Evolutionary conservation across 1,140 invertebrate species (phyloP).

Genomic region (Oryctes rhinoceros): DNA sequence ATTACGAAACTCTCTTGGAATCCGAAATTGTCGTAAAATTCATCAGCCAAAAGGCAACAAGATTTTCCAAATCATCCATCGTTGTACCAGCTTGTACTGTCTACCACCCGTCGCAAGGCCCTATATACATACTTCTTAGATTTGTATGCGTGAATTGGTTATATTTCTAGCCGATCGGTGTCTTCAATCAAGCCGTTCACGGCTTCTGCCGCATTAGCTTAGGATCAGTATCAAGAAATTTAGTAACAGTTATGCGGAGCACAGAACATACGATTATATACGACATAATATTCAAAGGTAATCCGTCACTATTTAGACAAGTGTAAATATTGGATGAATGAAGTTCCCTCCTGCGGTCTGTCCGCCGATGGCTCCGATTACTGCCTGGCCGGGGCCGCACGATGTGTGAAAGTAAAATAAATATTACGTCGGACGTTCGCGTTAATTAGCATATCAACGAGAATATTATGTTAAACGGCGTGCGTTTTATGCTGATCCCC

Average conservation of each 20-base stretch:
- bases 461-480: conserved; percentile 10
- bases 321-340: conserved; percentile 31
- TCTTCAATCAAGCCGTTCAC: conserved; percentile 17
- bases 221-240: conserved; percentile 1
- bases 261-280: background rate
- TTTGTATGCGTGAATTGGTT: background rate
- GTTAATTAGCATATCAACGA: conserved; percentile 29
- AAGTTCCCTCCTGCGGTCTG: background rate
- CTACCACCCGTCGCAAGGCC: background rate
- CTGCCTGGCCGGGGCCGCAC: background rate
- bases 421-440: conserved; percentile 1
- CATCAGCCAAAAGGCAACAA: no score
- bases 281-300: conserved; percentile 16
- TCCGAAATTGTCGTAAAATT: no score
- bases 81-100: no score
- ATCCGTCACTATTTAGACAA: conserved; percentile 34
- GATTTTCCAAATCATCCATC: no score
- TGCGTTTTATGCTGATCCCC: conserved; percentile 10
- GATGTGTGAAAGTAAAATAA: conserved; percentile 21
- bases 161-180: background rate
- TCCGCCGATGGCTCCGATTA: conserved; percentile 4
- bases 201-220: conserved; percentile 13
- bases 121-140: background rate
- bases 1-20: no score
- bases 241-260: background rate